Conservation (phyloP, 2,888 invertebrate species). For the Xanthia togata region DNA sequence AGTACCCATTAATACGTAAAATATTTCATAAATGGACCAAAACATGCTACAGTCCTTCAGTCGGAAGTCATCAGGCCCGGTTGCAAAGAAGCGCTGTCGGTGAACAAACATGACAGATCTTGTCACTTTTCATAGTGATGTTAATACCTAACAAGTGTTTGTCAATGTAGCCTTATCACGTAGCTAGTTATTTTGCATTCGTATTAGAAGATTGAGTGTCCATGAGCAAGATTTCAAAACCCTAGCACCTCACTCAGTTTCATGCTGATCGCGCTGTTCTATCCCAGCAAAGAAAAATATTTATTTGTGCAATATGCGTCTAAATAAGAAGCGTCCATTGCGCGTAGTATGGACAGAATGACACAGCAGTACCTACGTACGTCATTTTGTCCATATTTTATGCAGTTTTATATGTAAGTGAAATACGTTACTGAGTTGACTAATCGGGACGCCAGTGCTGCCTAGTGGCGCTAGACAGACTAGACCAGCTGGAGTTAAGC, state of each 20-base stretch:
- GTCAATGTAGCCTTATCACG: not conserved
- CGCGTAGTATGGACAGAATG: not conserved
- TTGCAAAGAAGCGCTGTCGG: not conserved
- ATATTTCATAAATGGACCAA: no score
- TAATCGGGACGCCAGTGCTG: no score
- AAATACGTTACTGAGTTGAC: no score
- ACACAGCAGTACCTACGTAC: not conserved
- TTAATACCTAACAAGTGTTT: no score
- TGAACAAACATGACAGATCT: not conserved
- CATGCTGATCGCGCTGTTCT: not conserved
- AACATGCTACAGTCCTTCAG: not conserved
- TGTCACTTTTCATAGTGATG: not conserved
- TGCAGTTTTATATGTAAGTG: no score
- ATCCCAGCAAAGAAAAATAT: not conserved
- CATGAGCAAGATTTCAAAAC: not conserved
- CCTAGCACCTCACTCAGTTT: not conserved
- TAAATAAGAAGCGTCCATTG: not conserved
- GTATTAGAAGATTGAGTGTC: not conserved
- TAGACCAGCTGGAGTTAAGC: no score
- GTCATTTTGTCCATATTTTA: not conserved
- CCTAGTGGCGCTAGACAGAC: no score
- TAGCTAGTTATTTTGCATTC: no score
- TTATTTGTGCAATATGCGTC: not conserved
- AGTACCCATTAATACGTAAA: not conserved
- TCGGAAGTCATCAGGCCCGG: not conserved